phyloP scores from a whole-genome alignment of 2,797 vertebrate genomes.

The Tamandua tetradactyla region DNA sequence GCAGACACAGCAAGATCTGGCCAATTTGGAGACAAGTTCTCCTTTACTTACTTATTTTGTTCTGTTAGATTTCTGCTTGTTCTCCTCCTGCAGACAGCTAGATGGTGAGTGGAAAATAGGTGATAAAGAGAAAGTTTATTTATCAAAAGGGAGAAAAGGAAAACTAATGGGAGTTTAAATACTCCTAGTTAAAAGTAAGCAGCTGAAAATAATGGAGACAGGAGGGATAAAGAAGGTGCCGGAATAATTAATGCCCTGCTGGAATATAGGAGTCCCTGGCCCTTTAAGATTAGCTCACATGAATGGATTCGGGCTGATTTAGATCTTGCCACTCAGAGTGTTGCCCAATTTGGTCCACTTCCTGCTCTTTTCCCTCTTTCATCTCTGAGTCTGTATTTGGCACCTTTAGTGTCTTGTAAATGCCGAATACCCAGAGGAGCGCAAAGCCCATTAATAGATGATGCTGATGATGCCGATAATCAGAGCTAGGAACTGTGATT shows the following conservation, averaged over 20 bases:
- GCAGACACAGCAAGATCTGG: not conserved
- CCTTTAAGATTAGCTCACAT: slow-evolving; percentile 60
- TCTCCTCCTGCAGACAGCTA: slow-evolving; percentile 4
- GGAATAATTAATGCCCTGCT: slow-evolving; percentile 50
- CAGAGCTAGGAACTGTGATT: slow-evolving; percentile 74
- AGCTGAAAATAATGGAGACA: slow-evolving; percentile 56
- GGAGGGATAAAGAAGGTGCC: slow-evolving; percentile 46
- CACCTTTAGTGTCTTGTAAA: slow-evolving; percentile 56
- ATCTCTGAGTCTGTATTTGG: slow-evolving; percentile 42
- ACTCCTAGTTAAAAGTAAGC: slow-evolving; percentile 61
- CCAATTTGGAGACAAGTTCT: not conserved
- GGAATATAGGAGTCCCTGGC: slow-evolving; percentile 14
- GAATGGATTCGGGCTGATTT: slow-evolving; percentile 28
- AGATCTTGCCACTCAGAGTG: slow-evolving; percentile 29
- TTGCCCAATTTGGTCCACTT: slow-evolving; percentile 33
- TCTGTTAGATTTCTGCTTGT: slow-evolving; percentile 16
- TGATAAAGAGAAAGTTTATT: slow-evolving; percentile 67
- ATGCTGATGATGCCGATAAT: slow-evolving; percentile 76
- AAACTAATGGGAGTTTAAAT: slow-evolving; percentile 67
- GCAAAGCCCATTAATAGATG: slow-evolving; percentile 72
- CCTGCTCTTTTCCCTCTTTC: not conserved
- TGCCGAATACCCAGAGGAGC: slow-evolving; percentile 60
- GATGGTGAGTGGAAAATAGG: slow-evolving; percentile 6
- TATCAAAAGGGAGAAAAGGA: slow-evolving; percentile 66
- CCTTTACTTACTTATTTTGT: slow-evolving; percentile 43